Evolutionary conservation across 1,140 invertebrate species (phyloP).

Genomic region (Polyergus mexicanus): DNA sequence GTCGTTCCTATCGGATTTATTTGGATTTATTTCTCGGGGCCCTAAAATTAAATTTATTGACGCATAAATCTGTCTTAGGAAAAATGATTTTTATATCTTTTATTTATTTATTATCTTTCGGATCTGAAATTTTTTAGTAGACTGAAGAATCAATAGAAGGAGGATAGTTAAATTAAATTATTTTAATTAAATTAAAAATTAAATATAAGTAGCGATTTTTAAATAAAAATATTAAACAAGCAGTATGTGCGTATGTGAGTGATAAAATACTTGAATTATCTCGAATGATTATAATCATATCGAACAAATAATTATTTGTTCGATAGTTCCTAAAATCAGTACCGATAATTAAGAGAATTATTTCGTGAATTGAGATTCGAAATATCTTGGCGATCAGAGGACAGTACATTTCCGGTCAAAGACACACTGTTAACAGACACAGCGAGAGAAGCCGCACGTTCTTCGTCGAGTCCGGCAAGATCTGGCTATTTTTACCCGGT

Average conservation of each 20-base stretch:
- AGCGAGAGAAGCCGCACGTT: conserved; percentile 42
- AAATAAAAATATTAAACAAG: no score
- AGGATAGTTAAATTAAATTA: neutral
- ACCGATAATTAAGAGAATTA: neutral
- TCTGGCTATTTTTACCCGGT: conserved; percentile 73
- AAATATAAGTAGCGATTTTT: no score
- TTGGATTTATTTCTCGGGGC: neutral
- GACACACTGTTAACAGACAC: conserved; percentile 27
- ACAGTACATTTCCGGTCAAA: conserved; percentile 68
- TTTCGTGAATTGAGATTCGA: neutral
- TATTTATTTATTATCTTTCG: neutral
- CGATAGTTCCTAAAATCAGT: neutral
- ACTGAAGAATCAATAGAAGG: neutral
- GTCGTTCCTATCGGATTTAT: neutral
- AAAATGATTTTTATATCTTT: neutral
- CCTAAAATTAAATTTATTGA: neutral
- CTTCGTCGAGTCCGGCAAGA: conserved; percentile 50
- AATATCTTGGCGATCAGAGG: conserved; percentile 17
- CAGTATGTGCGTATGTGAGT: no score
- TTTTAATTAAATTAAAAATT: no score
- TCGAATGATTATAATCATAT: neutral
- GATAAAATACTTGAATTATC: neutral
- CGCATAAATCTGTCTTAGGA: neutral
- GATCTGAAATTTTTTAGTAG: neutral
- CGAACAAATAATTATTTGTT: neutral